Evolutionary conservation across 2,888 invertebrate species (phyloP), one percentile per base, ranked within the genome.

Genomic region (Aquatica leii): DNA sequence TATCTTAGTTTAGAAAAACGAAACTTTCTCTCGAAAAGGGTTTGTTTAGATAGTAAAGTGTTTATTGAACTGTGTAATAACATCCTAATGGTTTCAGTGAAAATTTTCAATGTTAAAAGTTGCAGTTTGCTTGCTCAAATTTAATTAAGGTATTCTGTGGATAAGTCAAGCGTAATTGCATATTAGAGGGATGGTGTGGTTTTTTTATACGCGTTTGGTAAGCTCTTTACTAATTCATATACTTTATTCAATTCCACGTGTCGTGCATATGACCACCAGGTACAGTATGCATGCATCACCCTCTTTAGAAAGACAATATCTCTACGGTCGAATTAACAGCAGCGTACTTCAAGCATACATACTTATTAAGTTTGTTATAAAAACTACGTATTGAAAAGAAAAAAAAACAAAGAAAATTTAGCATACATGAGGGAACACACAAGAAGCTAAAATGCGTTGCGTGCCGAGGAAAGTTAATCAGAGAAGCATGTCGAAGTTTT

Each of bases 401-500:
- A n/a, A n/a, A n/a, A 50, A 50, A 51, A 51, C 9, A 17, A 14
- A 14, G 14, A 17, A 43, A 14, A 43, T 12, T 43, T 43, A 12
- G 41, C 41, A 43, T 43, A 34, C 15, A 48, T 40, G 49, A 40
- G 24, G 17, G 62, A 57, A 62, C 62, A 62, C 62, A 62, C 62
- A 62, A 51, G 62, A 51, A 41, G 62, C n/a, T n/a, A n/a, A n/a
- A n/a, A n/a, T n/a, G n/a, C n/a, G n/a, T 57, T 62, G 43, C 62
- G 43, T 62, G 56, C 51, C 20, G 14, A 43, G 35, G 53, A 57
- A 55, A 62, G 37, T 57, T 57, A 62, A 52, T 62, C 57, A 57
- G 50, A 12, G 48, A 52, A 48, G 51, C 56, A 52, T 43, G 46
- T 55, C 43, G 24, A 51, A 56, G 51, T 49, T 62, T 57, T 62